Conservation (phyloP, 2,113 vertebrate species). For the Colistium nudipinnis region DNA sequence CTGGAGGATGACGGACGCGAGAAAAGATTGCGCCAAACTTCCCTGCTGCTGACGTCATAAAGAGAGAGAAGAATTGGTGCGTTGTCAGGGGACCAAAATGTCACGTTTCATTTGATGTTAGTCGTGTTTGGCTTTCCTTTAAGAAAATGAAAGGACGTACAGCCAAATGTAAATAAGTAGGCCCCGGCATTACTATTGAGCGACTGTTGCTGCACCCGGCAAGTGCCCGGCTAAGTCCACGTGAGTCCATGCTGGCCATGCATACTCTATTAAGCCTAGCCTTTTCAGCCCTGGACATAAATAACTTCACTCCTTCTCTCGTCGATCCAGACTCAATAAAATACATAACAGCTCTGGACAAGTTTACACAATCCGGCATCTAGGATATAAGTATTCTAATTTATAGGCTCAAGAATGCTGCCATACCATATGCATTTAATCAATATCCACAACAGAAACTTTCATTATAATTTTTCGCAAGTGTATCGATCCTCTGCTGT, state of each 20-base stretch:
- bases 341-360: constrained; percentile 28
- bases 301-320: constrained; percentile 36
- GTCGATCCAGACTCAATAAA: constrained; percentile 39
- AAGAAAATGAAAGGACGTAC: constrained; percentile 10
- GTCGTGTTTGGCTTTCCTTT: not conserved
- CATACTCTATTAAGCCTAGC: constrained; percentile 20
- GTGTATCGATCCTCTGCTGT: constrained; percentile 48
- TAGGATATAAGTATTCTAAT: constrained; percentile 30
- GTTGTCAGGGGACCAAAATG: not conserved
- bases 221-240: not conserved
- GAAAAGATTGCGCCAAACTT: constrained; percentile 7
- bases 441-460: constrained; percentile 50
- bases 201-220: constrained; percentile 2
- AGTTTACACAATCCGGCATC: constrained; percentile 43
- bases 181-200: not conserved
- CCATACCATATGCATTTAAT: constrained; percentile 39
- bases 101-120: not conserved
- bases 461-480: constrained; percentile 55
- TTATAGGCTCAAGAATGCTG: not conserved
- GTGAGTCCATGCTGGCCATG: constrained; percentile 11
- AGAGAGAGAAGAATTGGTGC: not conserved
- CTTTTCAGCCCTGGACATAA: constrained; percentile 24
- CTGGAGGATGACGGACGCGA: constrained; percentile 30
- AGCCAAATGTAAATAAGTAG: not conserved
- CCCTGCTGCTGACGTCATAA: not conserved